Conservation (phyloP, 2,888 invertebrate species). For the Eupithecia tripunctaria region DNA sequence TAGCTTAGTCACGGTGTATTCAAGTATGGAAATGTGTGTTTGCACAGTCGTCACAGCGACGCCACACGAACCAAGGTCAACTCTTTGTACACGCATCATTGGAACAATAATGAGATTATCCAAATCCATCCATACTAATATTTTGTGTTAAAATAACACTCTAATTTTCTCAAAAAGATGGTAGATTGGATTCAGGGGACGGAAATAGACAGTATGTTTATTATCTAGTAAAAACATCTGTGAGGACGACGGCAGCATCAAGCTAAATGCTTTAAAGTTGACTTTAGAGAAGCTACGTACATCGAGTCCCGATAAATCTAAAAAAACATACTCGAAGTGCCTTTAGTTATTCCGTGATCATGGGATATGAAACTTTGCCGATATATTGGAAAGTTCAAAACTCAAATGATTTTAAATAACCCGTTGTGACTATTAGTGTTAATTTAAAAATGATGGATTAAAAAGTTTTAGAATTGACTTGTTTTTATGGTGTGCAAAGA, state of each 20-base stretch:
- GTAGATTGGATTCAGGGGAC: no score
- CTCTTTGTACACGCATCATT: constrained; percentile 55
- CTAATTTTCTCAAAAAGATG: not conserved
- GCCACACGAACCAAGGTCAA: constrained; percentile 64
- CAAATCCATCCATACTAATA: constrained; percentile 47
- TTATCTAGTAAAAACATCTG: not conserved
- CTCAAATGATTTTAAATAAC: no score
- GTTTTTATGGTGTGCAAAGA: not conserved
- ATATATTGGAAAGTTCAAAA: no score
- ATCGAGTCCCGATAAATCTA: no score
- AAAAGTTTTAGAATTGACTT: no score
- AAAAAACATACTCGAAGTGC: no score
- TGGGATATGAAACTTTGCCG: no score
- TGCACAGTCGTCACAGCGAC: constrained; percentile 65
- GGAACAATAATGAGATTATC: constrained; percentile 50
- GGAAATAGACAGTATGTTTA: not conserved
- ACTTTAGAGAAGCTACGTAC: no score
- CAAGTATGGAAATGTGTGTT: constrained; percentile 69
- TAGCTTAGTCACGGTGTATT: constrained; percentile 62
- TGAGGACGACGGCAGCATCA: not conserved
- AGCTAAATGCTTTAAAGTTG: not conserved
- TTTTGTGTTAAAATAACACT: not conserved
- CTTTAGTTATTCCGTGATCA: no score
- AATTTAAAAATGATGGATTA: no score
- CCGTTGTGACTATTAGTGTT: no score